phyloP scores from a whole-genome alignment of 2,888 invertebrate genomes.

The Thereva nobilitata region DNA sequence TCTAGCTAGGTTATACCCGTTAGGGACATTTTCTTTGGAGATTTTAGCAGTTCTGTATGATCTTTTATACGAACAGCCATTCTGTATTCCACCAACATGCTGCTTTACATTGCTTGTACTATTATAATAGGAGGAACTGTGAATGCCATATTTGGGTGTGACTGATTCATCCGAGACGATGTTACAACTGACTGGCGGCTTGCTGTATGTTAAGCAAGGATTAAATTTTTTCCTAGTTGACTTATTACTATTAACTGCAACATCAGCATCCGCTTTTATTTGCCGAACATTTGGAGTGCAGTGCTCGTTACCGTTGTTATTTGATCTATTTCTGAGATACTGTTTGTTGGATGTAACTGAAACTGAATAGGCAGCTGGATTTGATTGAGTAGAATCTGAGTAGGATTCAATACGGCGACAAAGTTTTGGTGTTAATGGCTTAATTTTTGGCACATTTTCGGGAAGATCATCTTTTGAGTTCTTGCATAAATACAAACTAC shows the following conservation, averaged over 20 bases:
- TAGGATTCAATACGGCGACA: constrained; percentile 55
- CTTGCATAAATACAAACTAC: constrained; percentile 51
- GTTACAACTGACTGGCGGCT: constrained; percentile 47
- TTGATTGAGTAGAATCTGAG: constrained; percentile 28
- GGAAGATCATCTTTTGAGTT: constrained; percentile 7
- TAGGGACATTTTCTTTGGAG: constrained; percentile 53
- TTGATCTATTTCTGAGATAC: constrained; percentile 45
- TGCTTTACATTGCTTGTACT: constrained; percentile 8
- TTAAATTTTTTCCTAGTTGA: constrained; percentile 16
- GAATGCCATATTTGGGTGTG: constrained; percentile 49
- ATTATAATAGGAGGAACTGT: constrained; percentile 40
- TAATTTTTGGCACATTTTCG: constrained; percentile 44
- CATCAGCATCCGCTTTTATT: constrained; percentile 13
- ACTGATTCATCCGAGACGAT: constrained; percentile 47
- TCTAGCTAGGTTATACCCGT: constrained; percentile 15
- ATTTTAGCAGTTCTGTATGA: constrained; percentile 51
- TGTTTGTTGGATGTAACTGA: constrained; percentile 45
- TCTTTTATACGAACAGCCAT: constrained; percentile 52
- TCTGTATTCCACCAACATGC: not conserved
- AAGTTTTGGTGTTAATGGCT: constrained; percentile 56
- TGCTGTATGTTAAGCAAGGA: constrained; percentile 42
- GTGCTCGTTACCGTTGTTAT: constrained; percentile 15
- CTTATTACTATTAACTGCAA: not conserved
- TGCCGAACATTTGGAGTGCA: constrained; percentile 16
- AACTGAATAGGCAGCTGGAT: constrained; percentile 38